These are phyloP conservation scores for Parazoanthus atlanticus DNA, from an alignment of 92 coral and sea anemone species.

Conservation along the genomic window DNA sequence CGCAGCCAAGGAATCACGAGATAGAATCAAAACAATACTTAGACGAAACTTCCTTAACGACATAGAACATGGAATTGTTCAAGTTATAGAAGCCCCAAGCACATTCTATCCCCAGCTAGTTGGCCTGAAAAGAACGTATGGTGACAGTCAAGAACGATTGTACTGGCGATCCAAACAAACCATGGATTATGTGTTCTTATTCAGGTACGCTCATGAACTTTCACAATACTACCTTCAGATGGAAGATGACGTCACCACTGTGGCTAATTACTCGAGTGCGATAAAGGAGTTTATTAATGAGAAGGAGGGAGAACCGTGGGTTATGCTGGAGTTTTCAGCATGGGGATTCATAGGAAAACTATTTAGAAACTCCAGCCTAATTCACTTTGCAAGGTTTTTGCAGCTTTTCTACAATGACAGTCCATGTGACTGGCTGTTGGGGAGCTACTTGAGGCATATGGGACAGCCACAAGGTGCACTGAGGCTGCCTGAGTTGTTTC, in stretches of 20 bases:
- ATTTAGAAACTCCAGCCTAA: slow-evolving; percentile 62
- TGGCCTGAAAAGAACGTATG: slow-evolving; percentile 64
- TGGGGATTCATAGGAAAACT: slow-evolving; percentile 93
- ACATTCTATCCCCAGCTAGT: slow-evolving; percentile 75
- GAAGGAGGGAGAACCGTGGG: slow-evolving; percentile 56
- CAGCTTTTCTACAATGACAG: slow-evolving; percentile 71
- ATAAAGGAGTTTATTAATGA: slow-evolving; percentile 66
- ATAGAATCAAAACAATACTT: slow-evolving; percentile 48
- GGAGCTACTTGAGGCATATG: not conserved
- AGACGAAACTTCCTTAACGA: slow-evolving; percentile 48
- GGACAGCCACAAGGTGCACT: not conserved
- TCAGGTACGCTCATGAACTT: slow-evolving; percentile 71
- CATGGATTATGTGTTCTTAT: slow-evolving; percentile 84
- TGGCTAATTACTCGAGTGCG: slow-evolving; percentile 54
- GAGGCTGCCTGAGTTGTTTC: slow-evolving; percentile 19
- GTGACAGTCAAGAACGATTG: slow-evolving; percentile 72
- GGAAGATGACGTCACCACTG: slow-evolving; percentile 87
- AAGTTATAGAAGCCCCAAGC: slow-evolving; percentile 81
- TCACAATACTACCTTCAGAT: slow-evolving; percentile 85
- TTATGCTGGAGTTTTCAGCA: slow-evolving; percentile 45
- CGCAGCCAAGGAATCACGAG: slow-evolving; percentile 58
- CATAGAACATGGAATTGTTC: slow-evolving; percentile 68
- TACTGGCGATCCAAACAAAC: slow-evolving; percentile 94
- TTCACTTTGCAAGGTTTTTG: slow-evolving; percentile 59
- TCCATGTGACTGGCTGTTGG: slow-evolving; percentile 24